Percentiles rank a stretch among this genome's conserved stretches.
Evolutionary conservation across 2,888 invertebrate genomes (phyloP).

Genomic region (Caenorhabditis sulstoni): DNA sequence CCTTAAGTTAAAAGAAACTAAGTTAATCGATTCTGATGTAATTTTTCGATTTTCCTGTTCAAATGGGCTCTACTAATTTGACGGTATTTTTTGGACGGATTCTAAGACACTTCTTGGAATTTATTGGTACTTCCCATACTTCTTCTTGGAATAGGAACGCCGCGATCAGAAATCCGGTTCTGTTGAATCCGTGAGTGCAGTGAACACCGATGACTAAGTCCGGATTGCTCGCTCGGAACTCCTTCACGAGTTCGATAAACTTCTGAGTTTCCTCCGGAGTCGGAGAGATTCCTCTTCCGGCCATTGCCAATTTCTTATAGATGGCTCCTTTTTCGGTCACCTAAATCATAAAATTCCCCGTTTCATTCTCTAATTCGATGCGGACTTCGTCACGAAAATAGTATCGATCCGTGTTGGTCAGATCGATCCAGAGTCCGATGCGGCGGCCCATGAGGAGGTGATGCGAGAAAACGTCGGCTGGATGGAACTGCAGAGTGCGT

Average conservation of each 20-base stretch:
- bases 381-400: conserved; percentile 88
- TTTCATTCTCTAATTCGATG: not conserved
- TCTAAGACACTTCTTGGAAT: too few relatives aligned
- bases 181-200: conserved; percentile 98
- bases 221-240: conserved; percentile 70
- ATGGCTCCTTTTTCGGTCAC: conserved; percentile 81
- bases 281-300: conserved; percentile 91
- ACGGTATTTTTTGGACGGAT: too few relatives aligned
- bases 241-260: conserved; percentile 94
- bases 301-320: conserved; percentile 86
- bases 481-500: conserved; percentile 87
- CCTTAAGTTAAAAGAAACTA: too few relatives aligned
- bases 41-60: too few relatives aligned
- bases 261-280: conserved; percentile 88
- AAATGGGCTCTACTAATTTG: too few relatives aligned
- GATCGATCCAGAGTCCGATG: conserved; percentile 95
- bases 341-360: conserved; percentile 50
- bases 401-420: conserved; percentile 95
- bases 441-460: conserved; percentile 83
- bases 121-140: conserved; percentile 18
- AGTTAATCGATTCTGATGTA: too few relatives aligned
- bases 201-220: conserved; percentile 85
- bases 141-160: conserved; percentile 90
- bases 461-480: conserved; percentile 88
- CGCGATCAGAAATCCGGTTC: conserved; percentile 95